Percentiles rank a stretch among this genome's conserved stretches.
These are phyloP conservation scores for Gandaritis pyraliata DNA, from an alignment of 2,888 invertebrate genomes.

Conservation along the genomic window DNA sequence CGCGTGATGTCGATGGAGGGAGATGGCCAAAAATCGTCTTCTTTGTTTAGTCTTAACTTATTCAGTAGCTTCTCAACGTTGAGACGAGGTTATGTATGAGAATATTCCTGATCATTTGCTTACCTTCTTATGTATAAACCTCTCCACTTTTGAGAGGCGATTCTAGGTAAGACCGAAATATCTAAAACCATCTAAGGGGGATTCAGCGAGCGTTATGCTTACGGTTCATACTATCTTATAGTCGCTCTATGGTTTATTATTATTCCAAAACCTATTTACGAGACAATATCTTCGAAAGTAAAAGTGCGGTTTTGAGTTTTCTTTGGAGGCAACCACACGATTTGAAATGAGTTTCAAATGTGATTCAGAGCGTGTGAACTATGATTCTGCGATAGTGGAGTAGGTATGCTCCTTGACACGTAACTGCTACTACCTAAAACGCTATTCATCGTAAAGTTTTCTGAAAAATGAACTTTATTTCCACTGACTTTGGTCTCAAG, in stretches of 20 bases:
- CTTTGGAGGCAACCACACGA: conserved; percentile 51
- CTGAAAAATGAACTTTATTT: neutral
- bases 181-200: no score
- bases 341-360: conserved; percentile 44
- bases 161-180: no score
- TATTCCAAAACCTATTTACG: conserved; percentile 28
- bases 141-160: no score
- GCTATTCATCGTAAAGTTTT: conserved; percentile 9
- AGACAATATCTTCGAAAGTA: conserved; percentile 49
- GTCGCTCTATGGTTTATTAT: neutral
- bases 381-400: conserved; percentile 46
- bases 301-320: conserved; percentile 48
- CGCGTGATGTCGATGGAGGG: no score
- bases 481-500: neutral
- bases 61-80: no score
- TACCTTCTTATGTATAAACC: no score
- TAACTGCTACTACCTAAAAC: conserved; percentile 21
- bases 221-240: conserved; percentile 6
- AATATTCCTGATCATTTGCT: no score
- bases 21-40: no score
- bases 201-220: neutral
- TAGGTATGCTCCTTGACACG: conserved; percentile 39
- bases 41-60: no score
- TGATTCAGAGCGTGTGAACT: conserved; percentile 73
- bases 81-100: no score